phyloP scores from a whole-genome alignment of 2,113 vertebrate genomes.

The Galemys pyrenaicus region DNA sequence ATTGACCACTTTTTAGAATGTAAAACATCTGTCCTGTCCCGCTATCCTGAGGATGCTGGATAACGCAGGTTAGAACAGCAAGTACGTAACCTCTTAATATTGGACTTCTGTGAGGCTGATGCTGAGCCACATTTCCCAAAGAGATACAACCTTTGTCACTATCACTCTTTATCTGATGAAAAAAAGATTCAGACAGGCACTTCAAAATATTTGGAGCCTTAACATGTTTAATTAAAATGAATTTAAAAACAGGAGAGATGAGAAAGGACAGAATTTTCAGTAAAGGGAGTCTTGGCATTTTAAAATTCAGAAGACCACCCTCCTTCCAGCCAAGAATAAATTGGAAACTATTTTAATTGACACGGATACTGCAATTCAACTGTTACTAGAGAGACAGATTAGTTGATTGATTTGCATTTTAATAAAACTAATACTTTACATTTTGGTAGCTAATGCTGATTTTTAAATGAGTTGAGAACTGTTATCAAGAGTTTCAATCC shows the following conservation, averaged over 20 bases:
- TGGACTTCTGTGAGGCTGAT: not conserved
- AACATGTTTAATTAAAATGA: slow-evolving; percentile 68
- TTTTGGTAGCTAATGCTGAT: slow-evolving; percentile 79
- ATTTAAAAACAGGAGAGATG: slow-evolving; percentile 49
- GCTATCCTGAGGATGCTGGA: not conserved
- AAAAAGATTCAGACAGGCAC: slow-evolving; percentile 28
- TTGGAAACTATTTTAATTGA: slow-evolving; percentile 83
- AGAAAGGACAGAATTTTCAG: slow-evolving; percentile 45
- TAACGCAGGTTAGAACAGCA: not conserved
- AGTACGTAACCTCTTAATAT: not conserved
- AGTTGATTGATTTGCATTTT: slow-evolving; percentile 84
- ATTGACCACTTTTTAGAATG: slow-evolving; percentile 21
- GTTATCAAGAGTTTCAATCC: slow-evolving; percentile 66
- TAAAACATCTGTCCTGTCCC: not conserved
- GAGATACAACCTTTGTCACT: not conserved
- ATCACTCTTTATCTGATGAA: not conserved
- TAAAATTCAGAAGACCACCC: slow-evolving; percentile 79
- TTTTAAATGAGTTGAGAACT: slow-evolving; percentile 77
- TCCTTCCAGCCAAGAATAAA: slow-evolving; percentile 80
- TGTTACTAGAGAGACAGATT: slow-evolving; percentile 81
- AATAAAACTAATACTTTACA: slow-evolving; percentile 83
- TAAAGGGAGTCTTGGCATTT: slow-evolving; percentile 57
- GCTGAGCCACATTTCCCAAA: not conserved
- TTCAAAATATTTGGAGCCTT: slow-evolving; percentile 51
- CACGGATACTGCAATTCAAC: slow-evolving; percentile 80